Base-by-base conservation (phyloP, 1,140 invertebrate genomes). In the Schlechtendalia chinensis region DNA sequence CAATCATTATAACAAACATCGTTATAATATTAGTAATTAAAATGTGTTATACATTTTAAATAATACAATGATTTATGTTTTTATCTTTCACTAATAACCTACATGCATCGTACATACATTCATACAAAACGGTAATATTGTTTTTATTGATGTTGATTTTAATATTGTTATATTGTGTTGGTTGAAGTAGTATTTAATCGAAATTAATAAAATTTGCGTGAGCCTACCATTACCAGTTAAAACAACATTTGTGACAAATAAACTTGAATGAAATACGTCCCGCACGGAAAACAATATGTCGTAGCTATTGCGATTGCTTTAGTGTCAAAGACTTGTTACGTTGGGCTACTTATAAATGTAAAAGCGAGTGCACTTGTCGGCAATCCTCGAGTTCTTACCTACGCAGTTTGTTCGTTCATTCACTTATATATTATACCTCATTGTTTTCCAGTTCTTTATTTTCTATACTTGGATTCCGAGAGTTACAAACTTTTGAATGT, bases 371-470 rank as follows among this genome's bases (percentile, higher is more conserved):
- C 65, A 67, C 65, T 67, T 63, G n/a, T 56, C 19, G 47, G 47
- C 19, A 67, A 39, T 69, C 24, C 50, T 50, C 22, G 24, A 50
- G 45, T 69, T 69, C 45, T 69, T 22, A 50, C 67, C 39, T 47
- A 27, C 39, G 14, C 8, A 69, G n/a, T 69, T 61, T 27, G 27
- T 29, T 39, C 14, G 19, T 67, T 69, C 45, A 6, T 50, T 47
- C 65, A 39, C n/a, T n/a, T 24, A 39, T 67, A 67, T 47, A 67
- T 8, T 39, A 69, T 50, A 50, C 24, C 47, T 27, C 67, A 69
- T 69, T 69, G 45, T 67, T 45, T 67, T 67, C n/a, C 32, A 19
- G 65, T 67, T 47, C 67, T 50, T 69, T 50, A 39, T 69, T 24
- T 67, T 17, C 45, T 17, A 39, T 39, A 27, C 22, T 12, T 50